Conservation (phyloP, 2,113 vertebrate species). For the Ageneiosus marmoratus region DNA sequence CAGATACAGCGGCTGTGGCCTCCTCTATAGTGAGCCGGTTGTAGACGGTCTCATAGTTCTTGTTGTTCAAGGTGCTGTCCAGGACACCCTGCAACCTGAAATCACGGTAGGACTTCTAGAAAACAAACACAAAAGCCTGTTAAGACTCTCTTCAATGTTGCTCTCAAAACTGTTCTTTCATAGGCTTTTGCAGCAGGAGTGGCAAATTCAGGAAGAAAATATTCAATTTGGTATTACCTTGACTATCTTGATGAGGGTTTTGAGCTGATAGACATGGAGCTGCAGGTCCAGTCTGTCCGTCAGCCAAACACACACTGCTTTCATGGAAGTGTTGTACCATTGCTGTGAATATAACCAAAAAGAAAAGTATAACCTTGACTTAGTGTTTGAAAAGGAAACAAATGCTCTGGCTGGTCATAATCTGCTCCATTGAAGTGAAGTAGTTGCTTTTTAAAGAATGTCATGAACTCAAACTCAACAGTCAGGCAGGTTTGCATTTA, state of each 20-base stretch:
- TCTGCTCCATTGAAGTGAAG: not conserved
- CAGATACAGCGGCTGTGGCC: conserved; percentile 83
- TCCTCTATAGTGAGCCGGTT: conserved; percentile 90
- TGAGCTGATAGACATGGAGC: conserved; percentile 95
- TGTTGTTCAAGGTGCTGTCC: conserved; percentile 86
- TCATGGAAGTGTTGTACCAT: conserved; percentile 92
- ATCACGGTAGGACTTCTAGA: conserved; percentile 93
- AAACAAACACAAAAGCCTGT: conserved; percentile 35
- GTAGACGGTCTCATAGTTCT: conserved; percentile 89
- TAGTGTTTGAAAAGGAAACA: conserved; percentile 3
- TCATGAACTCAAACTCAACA: not conserved
- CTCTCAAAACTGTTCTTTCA: not conserved
- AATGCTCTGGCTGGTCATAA: not conserved
- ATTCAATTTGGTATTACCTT: conserved; percentile 80
- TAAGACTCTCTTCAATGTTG: not conserved
- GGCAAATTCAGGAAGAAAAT: not conserved
- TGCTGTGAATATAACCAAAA: conserved; percentile 74
- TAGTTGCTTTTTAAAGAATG: not conserved
- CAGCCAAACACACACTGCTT: conserved; percentile 89
- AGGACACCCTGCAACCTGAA: conserved; percentile 92
- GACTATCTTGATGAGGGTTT: conserved; percentile 96
- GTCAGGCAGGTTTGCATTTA: not conserved
- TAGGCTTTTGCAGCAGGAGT: not conserved
- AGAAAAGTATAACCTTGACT: conserved; percentile 22
- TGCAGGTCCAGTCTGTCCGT: conserved; percentile 93